Conservation (phyloP, 2,797 vertebrate species). For the Scarus forsteni region DNA sequence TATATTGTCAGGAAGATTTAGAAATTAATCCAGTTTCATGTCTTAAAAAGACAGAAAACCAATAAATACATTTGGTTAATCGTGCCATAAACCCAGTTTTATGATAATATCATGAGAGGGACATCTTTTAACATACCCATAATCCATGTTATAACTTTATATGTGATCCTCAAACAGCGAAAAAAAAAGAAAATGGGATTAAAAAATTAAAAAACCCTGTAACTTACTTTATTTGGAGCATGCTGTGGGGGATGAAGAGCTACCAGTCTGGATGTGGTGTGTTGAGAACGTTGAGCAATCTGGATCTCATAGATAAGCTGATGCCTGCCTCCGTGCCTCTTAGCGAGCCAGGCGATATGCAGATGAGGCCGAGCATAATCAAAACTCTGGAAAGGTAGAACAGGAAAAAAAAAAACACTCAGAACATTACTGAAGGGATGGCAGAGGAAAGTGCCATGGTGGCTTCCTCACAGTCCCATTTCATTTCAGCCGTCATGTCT, state of each 20-base stretch:
- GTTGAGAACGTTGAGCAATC: background rate
- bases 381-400: constrained; percentile 17
- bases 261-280: background rate
- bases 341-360: background rate
- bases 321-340: background rate
- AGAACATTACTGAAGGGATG: background rate
- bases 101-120: too few species aligned
- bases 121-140: too few species aligned
- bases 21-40: too few species aligned
- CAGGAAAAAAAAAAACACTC: constrained; percentile 18
- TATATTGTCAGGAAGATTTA: too few species aligned
- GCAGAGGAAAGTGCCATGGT: background rate
- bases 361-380: constrained; percentile 8
- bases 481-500: constrained; percentile 7
- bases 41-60: too few species aligned
- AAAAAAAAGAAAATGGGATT: background rate
- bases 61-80: too few species aligned
- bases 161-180: too few species aligned
- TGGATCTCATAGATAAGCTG: constrained; percentile 14
- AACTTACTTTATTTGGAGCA: background rate
- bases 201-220: constrained; percentile 11
- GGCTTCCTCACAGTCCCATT: constrained; percentile 3
- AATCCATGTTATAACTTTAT: too few species aligned
- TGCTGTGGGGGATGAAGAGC: background rate
- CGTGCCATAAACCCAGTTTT: too few species aligned